Base-by-base conservation (phyloP, 1,140 invertebrate genomes). In the Conopomorpha cramerella region DNA sequence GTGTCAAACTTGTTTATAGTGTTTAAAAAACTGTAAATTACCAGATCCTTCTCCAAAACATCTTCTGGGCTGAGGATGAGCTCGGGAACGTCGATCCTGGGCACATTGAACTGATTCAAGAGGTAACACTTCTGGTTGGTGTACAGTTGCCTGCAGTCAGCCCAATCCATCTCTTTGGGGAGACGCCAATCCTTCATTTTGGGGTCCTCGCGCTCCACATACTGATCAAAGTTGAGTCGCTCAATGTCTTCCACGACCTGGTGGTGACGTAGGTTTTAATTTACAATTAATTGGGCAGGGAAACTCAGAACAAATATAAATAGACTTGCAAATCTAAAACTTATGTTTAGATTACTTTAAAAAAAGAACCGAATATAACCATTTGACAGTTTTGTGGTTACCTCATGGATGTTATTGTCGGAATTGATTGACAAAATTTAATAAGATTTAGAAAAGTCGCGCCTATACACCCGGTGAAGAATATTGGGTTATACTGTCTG, bases 191-290 rank as follows among this genome's bases (percentile, higher is more conserved):
- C 91, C 33, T 77, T 62, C 66, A 89, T 72, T 59, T 90, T 91
- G 30, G 80, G 58, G 36, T 82, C 80, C 19, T 82, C 62, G 16
- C 81, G 71, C 31, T 82, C 72, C 0, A 51, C 59, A 45, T 77
- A 84, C 36, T 63, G 49, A 11, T 89, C 83, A 51, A 92, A 89
- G 62, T 91, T 79, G n/a, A 95, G 77, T 30, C 84, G 66, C 63
- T 95, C 92, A 35, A 95, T 89, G 77, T 95, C 92, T 60, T 94
- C 90, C 1, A 93, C 80, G 0, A 74, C 70, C 70, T 74, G 36
- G 0, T 31, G 34, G 29, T 19, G 7, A 36, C 12, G 10, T 18
- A 16, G n/a, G n/a, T n/a, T n/a, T n/a, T n/a, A n/a, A n/a, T n/a
- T n/a, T n/a, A n/a, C n/a, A n/a, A n/a, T n/a, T n/a, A n/a, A n/a